Evolutionary conservation across 2,888 invertebrate species (phyloP).

Genomic region (Hyles lineata): DNA sequence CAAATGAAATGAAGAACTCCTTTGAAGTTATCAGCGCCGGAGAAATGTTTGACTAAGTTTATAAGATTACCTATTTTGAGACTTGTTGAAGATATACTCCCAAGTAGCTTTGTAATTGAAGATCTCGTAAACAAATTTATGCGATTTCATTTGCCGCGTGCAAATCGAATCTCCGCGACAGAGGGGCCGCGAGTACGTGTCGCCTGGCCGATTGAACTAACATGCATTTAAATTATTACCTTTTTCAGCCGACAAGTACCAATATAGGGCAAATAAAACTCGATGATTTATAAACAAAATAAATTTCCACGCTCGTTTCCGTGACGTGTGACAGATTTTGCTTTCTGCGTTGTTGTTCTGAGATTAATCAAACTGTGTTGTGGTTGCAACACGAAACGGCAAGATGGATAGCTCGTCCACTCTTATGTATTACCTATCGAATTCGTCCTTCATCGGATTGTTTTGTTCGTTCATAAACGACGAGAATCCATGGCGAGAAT

Average conservation of each 20-base stretch:
- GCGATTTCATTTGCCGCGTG: not conserved
- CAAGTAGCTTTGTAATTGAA: conserved; percentile 10
- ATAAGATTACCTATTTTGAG: not conserved
- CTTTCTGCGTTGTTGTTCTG: not conserved
- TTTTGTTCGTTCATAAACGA: not conserved
- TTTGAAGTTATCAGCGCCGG: not conserved
- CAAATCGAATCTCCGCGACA: not conserved
- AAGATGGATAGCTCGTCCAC: conserved; percentile 23
- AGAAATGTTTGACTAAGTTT: not conserved
- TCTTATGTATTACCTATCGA: conserved; percentile 7
- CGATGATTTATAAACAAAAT: not conserved
- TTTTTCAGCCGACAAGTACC: not conserved
- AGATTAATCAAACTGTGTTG: conserved; percentile 24
- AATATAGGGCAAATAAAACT: not conserved
- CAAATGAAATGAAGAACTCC: not conserved
- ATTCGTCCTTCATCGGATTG: not conserved
- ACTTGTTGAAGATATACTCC: not conserved
- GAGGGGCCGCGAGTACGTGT: not conserved
- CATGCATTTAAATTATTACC: not conserved
- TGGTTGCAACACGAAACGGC: not conserved
- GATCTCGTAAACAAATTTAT: not conserved
- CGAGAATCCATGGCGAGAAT: not conserved
- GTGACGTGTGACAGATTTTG: conserved; percentile 21
- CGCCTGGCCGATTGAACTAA: not conserved
- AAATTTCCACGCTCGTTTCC: not conserved